Evolutionary conservation across 2,113 vertebrate genomes (phyloP).

Genomic region (Osmerus eperlanus): DNA sequence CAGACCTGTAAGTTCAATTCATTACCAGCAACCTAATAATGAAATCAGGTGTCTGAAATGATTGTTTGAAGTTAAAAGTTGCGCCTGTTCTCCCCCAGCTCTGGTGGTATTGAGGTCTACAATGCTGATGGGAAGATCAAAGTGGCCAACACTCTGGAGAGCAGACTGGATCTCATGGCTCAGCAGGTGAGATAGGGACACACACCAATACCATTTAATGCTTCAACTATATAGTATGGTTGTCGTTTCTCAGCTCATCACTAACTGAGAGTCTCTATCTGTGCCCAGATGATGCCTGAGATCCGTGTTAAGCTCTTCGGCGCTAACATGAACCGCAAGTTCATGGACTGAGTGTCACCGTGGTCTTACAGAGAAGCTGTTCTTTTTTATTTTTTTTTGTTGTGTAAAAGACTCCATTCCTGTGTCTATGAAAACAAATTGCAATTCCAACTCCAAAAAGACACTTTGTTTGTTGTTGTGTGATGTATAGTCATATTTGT

Average conservation of each 20-base stretch:
- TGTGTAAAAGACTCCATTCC: conserved; percentile 55
- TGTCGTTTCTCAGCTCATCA: background rate
- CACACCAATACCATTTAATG: background rate
- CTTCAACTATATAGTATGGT: background rate
- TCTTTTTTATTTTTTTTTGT: conserved; percentile 53
- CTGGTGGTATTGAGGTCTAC: conserved; percentile 93
- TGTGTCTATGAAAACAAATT: conserved; percentile 51
- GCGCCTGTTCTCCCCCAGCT: conserved; percentile 62
- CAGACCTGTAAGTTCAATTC: conserved; percentile 81
- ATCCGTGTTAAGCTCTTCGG: conserved; percentile 93
- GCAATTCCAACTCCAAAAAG: conserved; percentile 40
- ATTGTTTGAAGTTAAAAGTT: background rate
- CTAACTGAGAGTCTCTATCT: conserved; percentile 23
- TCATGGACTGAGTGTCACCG: conserved; percentile 81
- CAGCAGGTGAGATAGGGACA: conserved; percentile 80
- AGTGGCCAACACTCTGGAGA: conserved; percentile 95
- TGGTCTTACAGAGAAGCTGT: conserved; percentile 18
- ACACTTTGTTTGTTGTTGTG: conserved; percentile 44
- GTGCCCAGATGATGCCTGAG: conserved; percentile 95
- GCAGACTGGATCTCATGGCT: conserved; percentile 93
- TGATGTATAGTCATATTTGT: conserved; percentile 58
- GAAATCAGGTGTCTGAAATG: background rate
- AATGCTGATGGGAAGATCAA: conserved; percentile 91
- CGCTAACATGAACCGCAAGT: conserved; percentile 92
- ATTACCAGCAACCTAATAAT: background rate